Percentiles rank a stretch among this genome's conserved stretches.
Conservation (phyloP, 2,797 vertebrate species). For the Ciconia nigra region DNA sequence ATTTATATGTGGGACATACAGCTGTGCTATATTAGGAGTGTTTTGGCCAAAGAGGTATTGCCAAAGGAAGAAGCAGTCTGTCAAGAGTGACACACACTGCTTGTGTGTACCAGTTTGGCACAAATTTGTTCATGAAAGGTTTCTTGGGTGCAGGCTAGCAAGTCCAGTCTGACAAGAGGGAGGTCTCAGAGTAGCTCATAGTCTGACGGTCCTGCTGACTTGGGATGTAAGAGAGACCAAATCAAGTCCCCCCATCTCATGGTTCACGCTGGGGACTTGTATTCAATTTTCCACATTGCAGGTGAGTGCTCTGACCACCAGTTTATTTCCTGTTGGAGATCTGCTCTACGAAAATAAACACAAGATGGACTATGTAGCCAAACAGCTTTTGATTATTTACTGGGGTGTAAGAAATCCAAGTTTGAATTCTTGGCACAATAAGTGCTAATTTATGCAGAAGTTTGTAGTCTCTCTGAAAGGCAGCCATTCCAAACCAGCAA, state of each 20-base stretch:
- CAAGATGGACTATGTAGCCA: not conserved
- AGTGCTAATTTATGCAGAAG: not conserved
- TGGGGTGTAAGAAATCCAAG: not conserved
- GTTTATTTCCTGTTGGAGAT: not conserved
- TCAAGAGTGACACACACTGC: not conserved
- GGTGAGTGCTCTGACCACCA: not conserved
- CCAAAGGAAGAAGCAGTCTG: not conserved
- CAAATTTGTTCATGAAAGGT: not conserved
- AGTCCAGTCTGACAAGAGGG: not conserved
- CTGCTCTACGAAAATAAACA: not conserved
- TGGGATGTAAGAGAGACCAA: not conserved
- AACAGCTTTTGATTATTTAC: not conserved
- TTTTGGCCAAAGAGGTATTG: not conserved
- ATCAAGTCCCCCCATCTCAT: not conserved
- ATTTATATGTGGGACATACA: not conserved
- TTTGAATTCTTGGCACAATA: not conserved
- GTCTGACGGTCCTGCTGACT: not conserved
- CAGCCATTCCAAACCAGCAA: not conserved
- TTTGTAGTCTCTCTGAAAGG: not conserved
- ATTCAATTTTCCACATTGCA: not conserved
- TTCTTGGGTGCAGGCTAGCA: not conserved
- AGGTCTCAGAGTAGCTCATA: not conserved
- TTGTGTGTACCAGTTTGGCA: not conserved
- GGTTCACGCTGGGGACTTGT: rapidly evolving
- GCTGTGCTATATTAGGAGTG: not conserved